phyloP scores from a whole-genome alignment of 2,113 vertebrate species.

The Marcusenius ussheri region DNA sequence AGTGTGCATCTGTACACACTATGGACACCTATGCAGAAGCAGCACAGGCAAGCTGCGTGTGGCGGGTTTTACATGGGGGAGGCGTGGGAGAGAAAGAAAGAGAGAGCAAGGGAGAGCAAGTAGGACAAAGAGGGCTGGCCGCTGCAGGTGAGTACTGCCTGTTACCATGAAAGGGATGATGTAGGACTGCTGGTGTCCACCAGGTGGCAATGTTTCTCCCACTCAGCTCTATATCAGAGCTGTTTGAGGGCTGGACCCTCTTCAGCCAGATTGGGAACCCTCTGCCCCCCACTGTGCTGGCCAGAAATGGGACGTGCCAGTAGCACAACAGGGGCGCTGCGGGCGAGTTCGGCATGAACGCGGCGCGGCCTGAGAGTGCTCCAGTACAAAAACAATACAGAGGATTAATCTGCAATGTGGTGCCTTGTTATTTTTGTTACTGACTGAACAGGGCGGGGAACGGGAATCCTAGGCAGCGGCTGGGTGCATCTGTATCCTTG shows the following conservation, averaged over 20 bases:
- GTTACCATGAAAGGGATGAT: constrained; percentile 28
- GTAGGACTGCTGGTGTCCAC: neutral
- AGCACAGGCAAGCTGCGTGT: neutral
- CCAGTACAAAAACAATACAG: neutral
- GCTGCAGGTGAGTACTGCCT: neutral
- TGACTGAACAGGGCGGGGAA: neutral
- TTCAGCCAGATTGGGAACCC: neutral
- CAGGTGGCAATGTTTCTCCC: constrained; percentile 7
- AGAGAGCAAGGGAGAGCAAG: neutral
- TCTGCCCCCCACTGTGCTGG: neutral
- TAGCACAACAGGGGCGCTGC: neutral
- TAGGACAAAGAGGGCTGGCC: neutral
- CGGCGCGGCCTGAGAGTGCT: neutral
- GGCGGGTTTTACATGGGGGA: neutral
- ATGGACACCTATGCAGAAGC: neutral
- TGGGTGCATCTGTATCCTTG: neutral
- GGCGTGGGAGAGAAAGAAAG: neutral
- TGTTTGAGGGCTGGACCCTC: neutral
- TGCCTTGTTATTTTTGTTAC: neutral
- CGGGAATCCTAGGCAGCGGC: neutral
- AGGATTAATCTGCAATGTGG: neutral
- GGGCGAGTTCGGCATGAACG: neutral
- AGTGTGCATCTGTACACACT: neutral
- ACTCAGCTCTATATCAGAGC: neutral
- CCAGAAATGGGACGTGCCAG: neutral